A percentile compares a stretch with the other conserved stretches of the same genome.
These are phyloP conservation scores for Apeltes quadracus DNA, from an alignment of 2,113 vertebrate species.

Conservation along the genomic window DNA sequence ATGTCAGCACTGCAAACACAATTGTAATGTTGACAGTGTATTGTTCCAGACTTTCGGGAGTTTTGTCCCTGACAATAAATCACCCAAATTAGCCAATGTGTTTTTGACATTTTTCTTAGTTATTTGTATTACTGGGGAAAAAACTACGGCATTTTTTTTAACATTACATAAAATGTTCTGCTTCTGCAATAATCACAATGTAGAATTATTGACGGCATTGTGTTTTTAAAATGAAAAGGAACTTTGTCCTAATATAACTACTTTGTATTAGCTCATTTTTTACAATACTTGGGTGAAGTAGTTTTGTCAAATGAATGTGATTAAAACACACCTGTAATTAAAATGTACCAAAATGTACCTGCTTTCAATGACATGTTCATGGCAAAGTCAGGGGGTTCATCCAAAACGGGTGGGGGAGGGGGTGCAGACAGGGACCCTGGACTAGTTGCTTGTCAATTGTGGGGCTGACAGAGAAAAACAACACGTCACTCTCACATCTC, in stretches of 20 bases:
- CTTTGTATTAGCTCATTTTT: background rate
- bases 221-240: no score
- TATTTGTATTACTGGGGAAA: background rate
- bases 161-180: background rate
- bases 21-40: background rate
- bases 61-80: background rate
- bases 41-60: background rate
- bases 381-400: no score
- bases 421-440: no score
- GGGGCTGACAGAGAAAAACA: no score
- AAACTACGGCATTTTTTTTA: background rate
- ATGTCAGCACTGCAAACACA: slow-evolving; percentile 3
- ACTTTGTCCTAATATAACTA: background rate
- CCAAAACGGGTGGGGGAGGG: no score
- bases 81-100: background rate
- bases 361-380: no score
- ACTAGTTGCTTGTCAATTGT: no score
- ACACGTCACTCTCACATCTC: no score
- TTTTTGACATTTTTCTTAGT: background rate
- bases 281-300: background rate
- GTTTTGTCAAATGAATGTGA: background rate
- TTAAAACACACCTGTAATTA: no score
- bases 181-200: background rate
- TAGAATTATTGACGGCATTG: background rate
- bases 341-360: no score